Conservation (phyloP, 2,888 invertebrate species). For the Aleiodes testaceus region DNA sequence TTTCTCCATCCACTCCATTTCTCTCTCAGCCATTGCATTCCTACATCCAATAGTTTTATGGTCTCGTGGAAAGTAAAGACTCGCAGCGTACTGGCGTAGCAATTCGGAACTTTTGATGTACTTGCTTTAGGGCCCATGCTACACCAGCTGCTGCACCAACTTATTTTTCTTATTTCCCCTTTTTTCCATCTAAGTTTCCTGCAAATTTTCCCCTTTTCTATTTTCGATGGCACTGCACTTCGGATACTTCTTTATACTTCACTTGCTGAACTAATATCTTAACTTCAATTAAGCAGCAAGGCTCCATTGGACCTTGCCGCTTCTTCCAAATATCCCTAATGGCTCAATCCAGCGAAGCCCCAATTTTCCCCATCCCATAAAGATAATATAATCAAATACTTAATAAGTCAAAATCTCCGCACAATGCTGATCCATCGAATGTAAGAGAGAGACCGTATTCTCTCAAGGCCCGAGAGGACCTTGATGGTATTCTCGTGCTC, state of each 20-base stretch:
- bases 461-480: background rate
- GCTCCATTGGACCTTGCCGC: too few species aligned
- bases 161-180: slow-evolving; percentile 6
- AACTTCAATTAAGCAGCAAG: too few species aligned
- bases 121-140: slow-evolving; percentile 53
- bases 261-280: background rate
- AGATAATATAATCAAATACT: slow-evolving; percentile 17
- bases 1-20: background rate
- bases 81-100: slow-evolving; percentile 54
- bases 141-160: slow-evolving; percentile 52
- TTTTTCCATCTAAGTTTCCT: slow-evolving; percentile 11
- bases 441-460: background rate
- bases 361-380: background rate
- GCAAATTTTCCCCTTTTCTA: background rate
- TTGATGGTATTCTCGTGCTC: slow-evolving; percentile 43
- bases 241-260: background rate
- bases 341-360: too few species aligned
- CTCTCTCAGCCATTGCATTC: slow-evolving; percentile 15
- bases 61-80: slow-evolving; percentile 58
- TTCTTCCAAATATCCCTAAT: too few species aligned
- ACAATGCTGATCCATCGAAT: background rate
- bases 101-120: slow-evolving; percentile 65
- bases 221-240: background rate
- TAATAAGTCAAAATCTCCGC: slow-evolving; percentile 1
- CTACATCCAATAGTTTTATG: slow-evolving; percentile 57